Base-by-base conservation (phyloP, 2,797 vertebrate genomes). In the Dipus sagitta region DNA sequence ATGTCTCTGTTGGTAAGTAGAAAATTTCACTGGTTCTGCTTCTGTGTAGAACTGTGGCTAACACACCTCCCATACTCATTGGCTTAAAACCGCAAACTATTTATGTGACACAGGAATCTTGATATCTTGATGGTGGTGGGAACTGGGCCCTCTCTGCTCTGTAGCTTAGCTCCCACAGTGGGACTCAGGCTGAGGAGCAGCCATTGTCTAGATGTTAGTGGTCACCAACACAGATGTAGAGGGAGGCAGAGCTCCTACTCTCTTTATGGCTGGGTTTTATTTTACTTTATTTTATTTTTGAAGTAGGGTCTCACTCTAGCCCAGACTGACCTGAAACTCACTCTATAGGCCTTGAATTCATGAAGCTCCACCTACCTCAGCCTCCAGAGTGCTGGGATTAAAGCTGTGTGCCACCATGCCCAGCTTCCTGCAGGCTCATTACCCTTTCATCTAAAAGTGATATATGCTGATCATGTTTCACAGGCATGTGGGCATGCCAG, bases 51-150 rank as follows among this genome's bases (percentile, higher is more conserved):
- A 52, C 11, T 30, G 38, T 21, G 26, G 60, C n/a, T 80, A 34
- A 30, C 47, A 30, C 12, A 60, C 12, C 34, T n/a, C 17, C 6
- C 5, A 62, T 77, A 54, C 34, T 71, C 30, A 76, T n/a, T 54
- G 47, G 42, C 79, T 90, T 85, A 87, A 76, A 85, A 88, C 54
- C 60, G 4, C 11, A 89, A 85, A 79, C 32, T 30, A 28, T 67
- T 83, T 24, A 28, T 30, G 2, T 24, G 79, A 52, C 3, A n/a
- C 7, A 32, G 20, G 62, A 12, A 58, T 77, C 30, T 65, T 65
- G 38, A 32, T 26, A 60, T 76, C 34, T 62, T 71, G 58, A 64
- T 24, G 9, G 5, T 17, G 6, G 11, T 42, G 15, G 47, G 4
- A 18, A 52, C 26, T 2, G 24, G 9, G 5, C 17, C 83, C 67